A percentile compares a stretch with the other conserved stretches of the same genome.
These are phyloP conservation scores for Calidris pugnax DNA, from an alignment of 2,113 vertebrate species.

Conservation along the genomic window DNA sequence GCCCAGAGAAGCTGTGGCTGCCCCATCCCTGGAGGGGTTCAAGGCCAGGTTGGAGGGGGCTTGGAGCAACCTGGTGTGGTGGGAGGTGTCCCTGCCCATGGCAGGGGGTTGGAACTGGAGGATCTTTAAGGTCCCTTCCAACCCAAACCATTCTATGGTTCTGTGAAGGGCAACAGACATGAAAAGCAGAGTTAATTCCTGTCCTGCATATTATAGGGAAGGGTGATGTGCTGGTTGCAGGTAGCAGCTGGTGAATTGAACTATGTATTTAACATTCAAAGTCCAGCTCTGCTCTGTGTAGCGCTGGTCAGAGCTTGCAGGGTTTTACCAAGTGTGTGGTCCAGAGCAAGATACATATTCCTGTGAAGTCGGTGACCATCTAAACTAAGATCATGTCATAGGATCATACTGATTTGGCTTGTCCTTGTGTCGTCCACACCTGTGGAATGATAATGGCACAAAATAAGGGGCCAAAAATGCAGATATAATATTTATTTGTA, in stretches of 20 bases:
- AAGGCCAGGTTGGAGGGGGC: no score
- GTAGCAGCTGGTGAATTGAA: background rate
- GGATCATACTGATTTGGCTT: background rate
- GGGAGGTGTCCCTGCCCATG: no score
- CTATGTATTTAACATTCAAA: background rate
- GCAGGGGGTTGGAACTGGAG: no score
- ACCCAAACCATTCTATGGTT: no score
- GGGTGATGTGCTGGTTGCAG: background rate
- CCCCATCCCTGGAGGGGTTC: no score
- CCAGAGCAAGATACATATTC: background rate
- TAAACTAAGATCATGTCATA: background rate
- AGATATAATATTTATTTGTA: background rate
- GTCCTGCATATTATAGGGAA: background rate
- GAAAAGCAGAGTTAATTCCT: background rate
- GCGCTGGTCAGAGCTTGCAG: background rate
- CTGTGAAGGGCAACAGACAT: no score
- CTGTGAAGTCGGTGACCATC: background rate
- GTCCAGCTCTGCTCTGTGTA: background rate
- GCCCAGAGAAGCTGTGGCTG: no score
- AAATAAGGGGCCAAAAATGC: background rate
- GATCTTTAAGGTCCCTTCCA: no score
- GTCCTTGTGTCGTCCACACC: background rate
- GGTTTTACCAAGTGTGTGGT: background rate
- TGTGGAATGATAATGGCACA: background rate
- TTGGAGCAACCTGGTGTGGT: no score